phyloP scores from a whole-genome alignment of 2,888 invertebrate genomes.

The Caenorhabditis uteleia region DNA sequence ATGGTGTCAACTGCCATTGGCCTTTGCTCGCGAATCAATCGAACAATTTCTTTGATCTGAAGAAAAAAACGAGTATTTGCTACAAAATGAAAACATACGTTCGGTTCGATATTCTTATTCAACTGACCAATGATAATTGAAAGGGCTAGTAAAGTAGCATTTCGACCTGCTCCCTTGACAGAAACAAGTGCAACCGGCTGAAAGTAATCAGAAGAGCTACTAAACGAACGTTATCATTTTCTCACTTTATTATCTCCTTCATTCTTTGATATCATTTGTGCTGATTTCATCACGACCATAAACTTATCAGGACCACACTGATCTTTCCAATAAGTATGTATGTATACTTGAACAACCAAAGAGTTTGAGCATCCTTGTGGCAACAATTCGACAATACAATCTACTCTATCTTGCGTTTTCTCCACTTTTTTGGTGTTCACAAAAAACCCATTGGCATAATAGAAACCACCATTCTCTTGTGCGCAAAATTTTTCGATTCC shows the following conservation, averaged over 20 bases:
- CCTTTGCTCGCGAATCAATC: slow-evolving; percentile 3
- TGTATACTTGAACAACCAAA: slow-evolving; percentile 1
- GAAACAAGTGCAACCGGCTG: slow-evolving; percentile 4
- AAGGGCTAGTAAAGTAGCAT: background rate
- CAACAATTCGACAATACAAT: slow-evolving; percentile 3
- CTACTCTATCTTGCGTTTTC: background rate
- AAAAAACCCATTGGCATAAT: slow-evolving; percentile 4
- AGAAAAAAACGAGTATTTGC: background rate
- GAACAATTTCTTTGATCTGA: slow-evolving; percentile 4
- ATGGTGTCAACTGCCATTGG: slow-evolving; percentile 4
- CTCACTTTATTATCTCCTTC: slow-evolving; percentile 1
- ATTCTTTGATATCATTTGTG: background rate
- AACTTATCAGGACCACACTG: slow-evolving; percentile 9
- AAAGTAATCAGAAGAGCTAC: no score
- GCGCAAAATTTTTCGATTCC: slow-evolving; percentile 1
- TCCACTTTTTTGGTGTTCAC: slow-evolving; percentile 1
- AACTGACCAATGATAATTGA: background rate
- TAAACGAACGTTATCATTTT: no score
- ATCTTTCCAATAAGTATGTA: slow-evolving; percentile 2
- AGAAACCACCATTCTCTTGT: background rate
- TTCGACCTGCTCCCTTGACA: slow-evolving; percentile 1
- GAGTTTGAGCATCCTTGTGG: slow-evolving; percentile 10
- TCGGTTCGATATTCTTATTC: background rate
- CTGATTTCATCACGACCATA: slow-evolving; percentile 2
- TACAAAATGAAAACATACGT: background rate